Evolutionary conservation across 2,888 invertebrate genomes (phyloP), one percentile per base, ranked within the genome.

Genomic region (Leucophenga maculata): DNA sequence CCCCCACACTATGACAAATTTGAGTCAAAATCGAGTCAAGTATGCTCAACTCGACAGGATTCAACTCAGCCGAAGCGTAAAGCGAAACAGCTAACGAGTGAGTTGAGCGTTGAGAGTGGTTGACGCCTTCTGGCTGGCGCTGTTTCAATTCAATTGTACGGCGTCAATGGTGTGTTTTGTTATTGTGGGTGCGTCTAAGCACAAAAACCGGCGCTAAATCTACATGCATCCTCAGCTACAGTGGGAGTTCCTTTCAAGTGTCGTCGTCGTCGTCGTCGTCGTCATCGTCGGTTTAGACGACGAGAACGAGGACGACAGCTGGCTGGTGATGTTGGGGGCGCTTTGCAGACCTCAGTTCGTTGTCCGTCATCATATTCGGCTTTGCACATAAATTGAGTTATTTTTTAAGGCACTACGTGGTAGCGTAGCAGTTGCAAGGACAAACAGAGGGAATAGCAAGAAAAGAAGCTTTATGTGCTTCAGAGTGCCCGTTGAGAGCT

Each of bases 131-230:
- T 50, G n/a, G 50, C 50, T 18, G 50, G 77, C 77, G 72, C 72
- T 82, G 75, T 78, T 76, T 83, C 74, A 75, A 75, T 75, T 72
- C 69, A 71, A 75, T 81, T 77, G 70, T 73, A 76, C 75, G 68
- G 74, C 69, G 68, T 72, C 69, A 75, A n/a, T 32, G 8, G 59
- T n/a, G 59, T n/a, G 20, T 9, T 75, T 77, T 76, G 75, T 76
- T 70, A 75, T 80, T 77, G 81, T 79, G 83, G 80, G 79, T 77
- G 83, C 83, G 75, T 81, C 83, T 83, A 80, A 80, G 74, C 82
- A 54, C 13, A 54, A 18, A 26, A 18, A n/a, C 14, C 52, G 14
- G 22, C 52, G 14, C 16, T 26, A 9, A 14, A 31, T 65, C 65
- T n/a, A 31, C 50, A 48, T 3, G 6, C 39, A 11, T 39, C 39